These are phyloP conservation scores for Rutpela maculata DNA, from an alignment of 2,888 invertebrate genomes.

Conservation along the genomic window DNA sequence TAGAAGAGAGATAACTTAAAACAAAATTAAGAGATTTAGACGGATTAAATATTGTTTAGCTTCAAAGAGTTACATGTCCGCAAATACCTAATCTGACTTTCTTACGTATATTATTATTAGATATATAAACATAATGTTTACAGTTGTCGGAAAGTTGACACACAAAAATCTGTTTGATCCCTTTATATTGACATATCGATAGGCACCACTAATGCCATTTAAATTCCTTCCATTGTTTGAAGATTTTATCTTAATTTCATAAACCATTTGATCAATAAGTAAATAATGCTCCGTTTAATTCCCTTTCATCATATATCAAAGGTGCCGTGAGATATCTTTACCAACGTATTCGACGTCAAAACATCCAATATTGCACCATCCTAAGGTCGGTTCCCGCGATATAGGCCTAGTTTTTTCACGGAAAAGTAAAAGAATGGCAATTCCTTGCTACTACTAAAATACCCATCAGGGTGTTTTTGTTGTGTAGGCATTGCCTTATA, in stretches of 20 bases:
- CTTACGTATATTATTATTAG: neutral
- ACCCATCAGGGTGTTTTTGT: slow-evolving; percentile 27
- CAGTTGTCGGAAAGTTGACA: neutral
- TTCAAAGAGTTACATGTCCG: neutral
- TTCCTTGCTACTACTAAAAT: slow-evolving; percentile 23
- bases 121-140: neutral
- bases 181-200: slow-evolving; percentile 2
- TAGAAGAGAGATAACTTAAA: no score
- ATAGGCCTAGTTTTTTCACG: slow-evolving; percentile 23
- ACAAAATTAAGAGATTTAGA: neutral
- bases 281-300: slow-evolving; percentile 3
- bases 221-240: slow-evolving; percentile 1
- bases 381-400: slow-evolving; percentile 22
- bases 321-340: neutral
- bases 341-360: neutral
- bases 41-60: neutral
- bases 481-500: slow-evolving; percentile 37
- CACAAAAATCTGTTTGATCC: slow-evolving; percentile 6
- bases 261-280: slow-evolving; percentile 1
- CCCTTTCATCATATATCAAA: slow-evolving; percentile 1
- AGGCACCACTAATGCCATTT: neutral
- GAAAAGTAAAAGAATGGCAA: slow-evolving; percentile 18
- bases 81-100: neutral
- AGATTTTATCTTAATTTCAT: neutral
- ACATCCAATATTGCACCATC: slow-evolving; percentile 5